Percentiles rank a stretch among this genome's conserved stretches.
These are phyloP conservation scores for Rhagium mordax DNA, from an alignment of 2,888 invertebrate genomes.

Conservation along the genomic window DNA sequence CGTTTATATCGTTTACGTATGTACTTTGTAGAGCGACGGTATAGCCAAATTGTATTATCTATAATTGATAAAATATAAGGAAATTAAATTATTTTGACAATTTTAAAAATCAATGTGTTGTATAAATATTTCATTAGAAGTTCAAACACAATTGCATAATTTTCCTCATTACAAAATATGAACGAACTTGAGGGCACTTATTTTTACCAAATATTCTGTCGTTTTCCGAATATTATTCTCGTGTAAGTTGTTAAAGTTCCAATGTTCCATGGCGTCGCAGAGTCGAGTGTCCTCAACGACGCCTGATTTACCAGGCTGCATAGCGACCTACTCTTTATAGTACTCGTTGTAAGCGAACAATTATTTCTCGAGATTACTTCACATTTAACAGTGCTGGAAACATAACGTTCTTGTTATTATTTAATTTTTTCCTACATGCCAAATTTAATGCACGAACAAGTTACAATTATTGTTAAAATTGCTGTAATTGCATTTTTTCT, in stretches of 20 bases:
- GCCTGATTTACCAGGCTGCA: slow-evolving; percentile 1
- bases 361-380: slow-evolving; percentile 16
- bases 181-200: not conserved
- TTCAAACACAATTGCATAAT: too few species aligned
- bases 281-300: slow-evolving; percentile 8
- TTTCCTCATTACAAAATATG: too few species aligned
- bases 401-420: not conserved
- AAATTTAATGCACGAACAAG: not conserved
- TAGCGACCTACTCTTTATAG: not conserved
- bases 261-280: not conserved
- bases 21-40: too few species aligned
- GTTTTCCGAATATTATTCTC: not conserved
- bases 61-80: too few species aligned
- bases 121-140: too few species aligned
- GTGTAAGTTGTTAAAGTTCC: not conserved
- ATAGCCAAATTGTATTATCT: too few species aligned
- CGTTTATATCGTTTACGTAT: too few species aligned
- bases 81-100: too few species aligned
- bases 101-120: too few species aligned
- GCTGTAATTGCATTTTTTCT: too few species aligned
- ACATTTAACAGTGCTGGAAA: slow-evolving; percentile 7
- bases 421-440: not conserved
- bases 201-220: not conserved
- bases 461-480: too few species aligned
- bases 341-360: slow-evolving; percentile 5